Base-by-base conservation (phyloP, 2,797 vertebrate species). In the Thalassophryne amazonica region DNA sequence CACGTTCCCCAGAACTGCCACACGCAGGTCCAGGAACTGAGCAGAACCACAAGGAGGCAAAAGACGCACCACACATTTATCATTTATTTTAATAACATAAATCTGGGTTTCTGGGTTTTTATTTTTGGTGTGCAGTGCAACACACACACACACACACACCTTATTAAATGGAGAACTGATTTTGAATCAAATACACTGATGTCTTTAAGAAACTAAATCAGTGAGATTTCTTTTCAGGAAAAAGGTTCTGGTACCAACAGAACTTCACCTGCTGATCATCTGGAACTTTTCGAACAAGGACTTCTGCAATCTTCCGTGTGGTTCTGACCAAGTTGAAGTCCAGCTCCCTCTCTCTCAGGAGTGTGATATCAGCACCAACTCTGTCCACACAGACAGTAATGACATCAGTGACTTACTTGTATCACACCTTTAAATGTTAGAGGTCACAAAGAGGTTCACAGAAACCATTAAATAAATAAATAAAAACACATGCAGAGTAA, bases 1-100 rank as follows among this genome's bases (percentile, higher is more conserved):
- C 77, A 98, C 96, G 0, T 98, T 98, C n/a, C 96, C 96, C 56
- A 98, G 83, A 22, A 98, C 95, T 0, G 95, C 96, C 63, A 98
- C 96, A 6, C 96, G 93, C 53, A 98, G 91, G 78, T 98, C 96
- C 78, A 98, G 80, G 67, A 98, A 98, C 96, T 98, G 78, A n/a
- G 4, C 25, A 18, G 5, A 5, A 53, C 7, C 6, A 35, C 38
- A 39, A 38, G 3, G 20, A 11, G 4, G 2, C 21, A 39, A 13
- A 9, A 46, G 11, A 38, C 1, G n/a, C 11, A 28, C n/a, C 23
- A 11, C 2, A 2, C 4, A 14, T 15, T 25, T 2, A n/a, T 17
- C 1, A 9, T 14, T 12, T 7, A 12, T 4, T 7, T n/a, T 6
- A 8, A 5, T 22, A n/a, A 19, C 36, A 15, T 7, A 10, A 20